Percentiles rank a stretch among this genome's conserved stretches.
These are phyloP conservation scores for Abramis brama DNA, from an alignment of 2,113 vertebrate species.

Conservation along the genomic window DNA sequence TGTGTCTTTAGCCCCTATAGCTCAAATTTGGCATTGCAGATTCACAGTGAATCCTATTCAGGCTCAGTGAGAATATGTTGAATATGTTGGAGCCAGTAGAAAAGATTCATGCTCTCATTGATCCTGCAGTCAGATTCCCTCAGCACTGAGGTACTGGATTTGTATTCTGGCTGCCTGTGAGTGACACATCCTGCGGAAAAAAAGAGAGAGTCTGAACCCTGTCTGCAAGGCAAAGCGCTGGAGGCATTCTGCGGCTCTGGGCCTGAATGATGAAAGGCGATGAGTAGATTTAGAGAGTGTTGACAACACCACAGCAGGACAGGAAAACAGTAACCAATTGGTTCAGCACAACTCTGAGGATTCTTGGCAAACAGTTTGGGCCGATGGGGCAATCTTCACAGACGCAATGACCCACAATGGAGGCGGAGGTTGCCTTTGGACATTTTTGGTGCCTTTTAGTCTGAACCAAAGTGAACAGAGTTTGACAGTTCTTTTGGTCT, in stretches of 20 bases:
- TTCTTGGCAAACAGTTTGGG: constrained; percentile 1
- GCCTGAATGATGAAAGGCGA: constrained; percentile 39
- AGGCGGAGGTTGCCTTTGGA: neutral
- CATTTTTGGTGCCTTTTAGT: constrained; percentile 10
- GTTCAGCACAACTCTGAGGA: constrained; percentile 9
- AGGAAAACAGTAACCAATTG: neutral
- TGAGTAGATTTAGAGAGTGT: neutral
- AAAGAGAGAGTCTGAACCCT: constrained; percentile 20
- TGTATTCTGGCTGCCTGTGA: constrained; percentile 42
- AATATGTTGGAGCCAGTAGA: constrained; percentile 27
- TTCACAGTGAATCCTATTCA: constrained; percentile 23
- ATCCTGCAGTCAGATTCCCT: constrained; percentile 37
- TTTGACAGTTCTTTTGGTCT: constrained; percentile 22
- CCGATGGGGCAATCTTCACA: constrained; percentile 10
- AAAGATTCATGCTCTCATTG: constrained; percentile 25
- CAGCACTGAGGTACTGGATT: constrained; percentile 36
- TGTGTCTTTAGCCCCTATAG: neutral
- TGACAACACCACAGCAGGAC: constrained; percentile 6
- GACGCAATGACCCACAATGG: neutral
- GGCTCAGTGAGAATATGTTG: constrained; percentile 19
- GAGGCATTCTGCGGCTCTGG: constrained; percentile 44
- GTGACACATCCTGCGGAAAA: constrained; percentile 42
- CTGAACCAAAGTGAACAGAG: neutral
- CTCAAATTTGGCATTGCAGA: neutral
- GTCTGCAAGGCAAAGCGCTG: constrained; percentile 31